Evolutionary conservation across 2,888 invertebrate genomes (phyloP).

Genomic region (Leptarthrus brevirostris): DNA sequence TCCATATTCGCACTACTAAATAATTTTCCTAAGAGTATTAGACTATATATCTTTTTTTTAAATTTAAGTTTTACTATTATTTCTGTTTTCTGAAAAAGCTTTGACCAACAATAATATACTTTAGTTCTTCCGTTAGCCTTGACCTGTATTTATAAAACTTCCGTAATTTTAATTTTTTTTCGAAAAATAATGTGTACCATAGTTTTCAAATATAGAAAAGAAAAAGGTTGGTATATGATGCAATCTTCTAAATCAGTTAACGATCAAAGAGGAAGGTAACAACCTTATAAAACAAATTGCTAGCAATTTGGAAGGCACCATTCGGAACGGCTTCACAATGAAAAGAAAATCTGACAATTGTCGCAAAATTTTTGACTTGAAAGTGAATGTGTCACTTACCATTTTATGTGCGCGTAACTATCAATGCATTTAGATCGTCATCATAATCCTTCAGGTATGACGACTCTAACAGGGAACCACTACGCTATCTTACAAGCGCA

Average conservation of each 20-base stretch:
- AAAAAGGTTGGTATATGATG: too few relatives aligned
- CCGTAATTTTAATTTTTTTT: too few relatives aligned
- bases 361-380: not conserved
- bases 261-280: slow-evolving; percentile 2
- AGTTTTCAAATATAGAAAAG: too few relatives aligned
- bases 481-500: not conserved
- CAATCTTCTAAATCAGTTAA: not conserved
- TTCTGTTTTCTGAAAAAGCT: too few relatives aligned
- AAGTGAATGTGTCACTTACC: slow-evolving; percentile 44
- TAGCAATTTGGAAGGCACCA: slow-evolving; percentile 1
- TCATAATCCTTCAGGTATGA: slow-evolving; percentile 10
- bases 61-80: too few relatives aligned
- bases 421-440: not conserved
- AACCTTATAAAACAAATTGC: slow-evolving; percentile 8
- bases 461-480: not conserved
- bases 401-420: not conserved
- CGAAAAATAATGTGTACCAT: too few relatives aligned
- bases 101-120: too few relatives aligned
- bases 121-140: too few relatives aligned
- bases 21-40: too few relatives aligned
- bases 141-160: too few relatives aligned
- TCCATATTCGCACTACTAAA: too few relatives aligned
- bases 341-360: not conserved
- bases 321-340: slow-evolving; percentile 23
- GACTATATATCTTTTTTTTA: too few relatives aligned